phyloP scores from a whole-genome alignment of 2,113 vertebrate genomes.

The Pagrus major region DNA sequence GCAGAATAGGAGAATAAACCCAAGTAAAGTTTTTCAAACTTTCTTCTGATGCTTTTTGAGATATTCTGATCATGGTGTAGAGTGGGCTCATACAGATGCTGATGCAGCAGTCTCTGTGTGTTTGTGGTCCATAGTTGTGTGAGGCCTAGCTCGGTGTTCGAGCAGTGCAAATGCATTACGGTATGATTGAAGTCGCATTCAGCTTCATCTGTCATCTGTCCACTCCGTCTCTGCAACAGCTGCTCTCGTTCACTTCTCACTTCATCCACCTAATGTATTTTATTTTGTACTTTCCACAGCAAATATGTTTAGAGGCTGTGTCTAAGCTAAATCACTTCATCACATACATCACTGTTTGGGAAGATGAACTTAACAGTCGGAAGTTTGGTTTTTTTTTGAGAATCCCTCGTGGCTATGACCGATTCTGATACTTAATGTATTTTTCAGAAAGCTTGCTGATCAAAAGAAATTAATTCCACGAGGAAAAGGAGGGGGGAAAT shows the following conservation, averaged over 20 bases:
- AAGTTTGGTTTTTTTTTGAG: neutral
- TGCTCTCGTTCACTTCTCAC: slow-evolving; percentile 24
- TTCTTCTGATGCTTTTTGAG: neutral
- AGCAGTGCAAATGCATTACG: neutral
- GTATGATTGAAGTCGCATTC: slow-evolving; percentile 10
- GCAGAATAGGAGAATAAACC: too few relatives aligned
- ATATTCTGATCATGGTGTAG: neutral
- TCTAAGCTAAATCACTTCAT: slow-evolving; percentile 21
- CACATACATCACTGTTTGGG: slow-evolving; percentile 3
- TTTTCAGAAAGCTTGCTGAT: slow-evolving; percentile 58
- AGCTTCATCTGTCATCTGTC: slow-evolving; percentile 31
- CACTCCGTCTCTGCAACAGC: slow-evolving; percentile 27
- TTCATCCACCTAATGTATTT: slow-evolving; percentile 29
- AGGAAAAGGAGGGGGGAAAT: slow-evolving; percentile 44
- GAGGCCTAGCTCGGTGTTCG: neutral
- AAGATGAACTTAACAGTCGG: neutral
- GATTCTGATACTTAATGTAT: slow-evolving; percentile 56
- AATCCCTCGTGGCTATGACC: slow-evolving; percentile 44
- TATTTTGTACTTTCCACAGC: neutral
- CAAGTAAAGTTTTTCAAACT: too few relatives aligned
- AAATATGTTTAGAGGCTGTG: slow-evolving; percentile 13
- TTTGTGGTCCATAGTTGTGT: neutral
- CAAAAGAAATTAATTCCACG: slow-evolving; percentile 67
- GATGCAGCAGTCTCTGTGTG: neutral
- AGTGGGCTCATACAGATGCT: neutral